Conservation (phyloP, 1,140 invertebrate genomes). For the Tetragonula clypearis region DNA sequence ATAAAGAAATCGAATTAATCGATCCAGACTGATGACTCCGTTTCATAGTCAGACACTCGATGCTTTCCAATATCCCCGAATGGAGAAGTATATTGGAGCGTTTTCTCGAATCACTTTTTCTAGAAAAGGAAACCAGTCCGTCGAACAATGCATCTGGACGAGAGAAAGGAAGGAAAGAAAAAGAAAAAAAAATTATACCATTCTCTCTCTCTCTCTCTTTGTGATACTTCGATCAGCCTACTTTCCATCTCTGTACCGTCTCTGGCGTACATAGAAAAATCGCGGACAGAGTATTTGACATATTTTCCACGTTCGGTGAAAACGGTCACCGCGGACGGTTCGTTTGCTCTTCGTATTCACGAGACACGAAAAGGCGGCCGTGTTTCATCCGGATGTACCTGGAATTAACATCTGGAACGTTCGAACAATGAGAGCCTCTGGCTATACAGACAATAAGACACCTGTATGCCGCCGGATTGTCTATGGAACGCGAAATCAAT, state of each 20-base stretch:
- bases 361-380: neutral
- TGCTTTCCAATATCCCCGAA: neutral
- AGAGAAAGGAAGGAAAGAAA: neutral
- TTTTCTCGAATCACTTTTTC: too few relatives aligned
- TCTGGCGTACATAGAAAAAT: neutral
- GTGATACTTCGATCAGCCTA: neutral
- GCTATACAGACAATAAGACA: conserved; percentile 48
- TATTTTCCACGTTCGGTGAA: neutral
- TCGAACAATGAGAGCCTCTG: conserved; percentile 37
- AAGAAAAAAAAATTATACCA: neutral
- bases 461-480: conserved; percentile 6
- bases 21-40: too few relatives aligned
- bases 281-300: neutral
- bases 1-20: too few relatives aligned
- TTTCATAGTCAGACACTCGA: too few relatives aligned
- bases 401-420: conserved; percentile 47
- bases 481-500: neutral
- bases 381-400: conserved; percentile 46
- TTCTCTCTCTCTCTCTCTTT: neutral
- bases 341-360: conserved; percentile 6
- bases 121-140: neutral
- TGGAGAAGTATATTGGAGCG: neutral
- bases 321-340: neutral
- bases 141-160: neutral
- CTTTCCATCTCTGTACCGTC: neutral